Percentiles rank a stretch among this genome's conserved stretches.
These are phyloP conservation scores for Pygoscelis adeliae DNA, from an alignment of 2,113 vertebrate species.

Conservation along the genomic window DNA sequence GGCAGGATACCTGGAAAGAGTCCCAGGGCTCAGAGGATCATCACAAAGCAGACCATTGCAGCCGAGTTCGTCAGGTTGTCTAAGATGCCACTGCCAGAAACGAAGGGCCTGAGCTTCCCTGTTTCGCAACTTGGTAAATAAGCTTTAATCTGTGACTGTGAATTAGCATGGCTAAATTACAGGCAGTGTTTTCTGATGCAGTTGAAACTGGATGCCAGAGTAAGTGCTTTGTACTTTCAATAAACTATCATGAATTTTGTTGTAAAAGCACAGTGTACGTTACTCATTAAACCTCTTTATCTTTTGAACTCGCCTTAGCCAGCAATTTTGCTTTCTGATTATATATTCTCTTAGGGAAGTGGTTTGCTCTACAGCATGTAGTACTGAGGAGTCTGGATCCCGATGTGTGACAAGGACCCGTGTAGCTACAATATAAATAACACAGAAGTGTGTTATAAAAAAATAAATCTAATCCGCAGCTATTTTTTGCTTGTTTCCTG, in stretches of 20 bases:
- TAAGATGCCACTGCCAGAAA: background rate
- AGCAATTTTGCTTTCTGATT: background rate
- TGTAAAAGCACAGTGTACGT: background rate
- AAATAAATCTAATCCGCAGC: background rate
- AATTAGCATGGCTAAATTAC: background rate
- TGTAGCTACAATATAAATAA: background rate
- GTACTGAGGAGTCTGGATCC: background rate
- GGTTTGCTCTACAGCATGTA: background rate
- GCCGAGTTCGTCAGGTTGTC: fast-evolving
- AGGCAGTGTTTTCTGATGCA: background rate
- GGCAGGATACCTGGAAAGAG: background rate
- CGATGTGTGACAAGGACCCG: background rate
- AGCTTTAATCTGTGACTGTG: background rate
- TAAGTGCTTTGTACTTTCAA: background rate
- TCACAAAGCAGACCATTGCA: fast-evolving
- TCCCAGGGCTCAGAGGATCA: background rate
- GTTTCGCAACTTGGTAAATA: fast-evolving
- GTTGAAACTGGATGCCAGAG: background rate
- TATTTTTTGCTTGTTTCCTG: background rate
- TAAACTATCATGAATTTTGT: background rate
- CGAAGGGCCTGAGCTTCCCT: background rate
- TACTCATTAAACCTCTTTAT: background rate
- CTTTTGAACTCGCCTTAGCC: background rate
- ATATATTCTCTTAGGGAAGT: background rate
- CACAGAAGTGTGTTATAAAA: background rate